A percentile compares a stretch with the other conserved stretches of the same genome.
Conservation (phyloP, 2,113 vertebrate genomes). For the Pedionomus torquatus region DNA sequence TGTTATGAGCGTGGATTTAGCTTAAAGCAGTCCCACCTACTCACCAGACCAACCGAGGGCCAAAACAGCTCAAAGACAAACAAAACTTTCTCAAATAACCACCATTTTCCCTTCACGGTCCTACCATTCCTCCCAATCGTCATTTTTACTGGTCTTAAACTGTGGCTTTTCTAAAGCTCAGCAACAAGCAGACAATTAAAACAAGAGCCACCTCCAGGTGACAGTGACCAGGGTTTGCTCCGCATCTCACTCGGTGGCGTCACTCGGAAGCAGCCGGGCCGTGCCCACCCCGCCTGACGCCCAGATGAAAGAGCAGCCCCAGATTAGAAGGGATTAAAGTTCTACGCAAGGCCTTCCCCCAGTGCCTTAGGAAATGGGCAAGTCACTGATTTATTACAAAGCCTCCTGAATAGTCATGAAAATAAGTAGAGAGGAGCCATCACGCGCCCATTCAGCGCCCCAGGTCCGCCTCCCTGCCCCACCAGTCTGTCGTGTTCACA, state of each 20-base stretch:
- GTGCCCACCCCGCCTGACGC: not conserved
- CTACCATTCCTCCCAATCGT: not conserved
- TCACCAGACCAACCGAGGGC: not conserved
- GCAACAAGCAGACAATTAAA: not conserved
- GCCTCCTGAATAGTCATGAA: not conserved
- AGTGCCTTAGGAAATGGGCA: not conserved
- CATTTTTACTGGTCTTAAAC: not conserved
- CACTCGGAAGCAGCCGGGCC: not conserved
- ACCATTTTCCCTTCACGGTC: not conserved
- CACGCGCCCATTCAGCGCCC: rapidly evolving
- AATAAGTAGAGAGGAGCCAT: not conserved
- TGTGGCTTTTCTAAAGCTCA: not conserved
- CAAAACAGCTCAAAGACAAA: not conserved
- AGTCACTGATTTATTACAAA: not conserved
- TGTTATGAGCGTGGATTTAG: not conserved
- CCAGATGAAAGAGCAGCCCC: not conserved
- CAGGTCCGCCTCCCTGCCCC: not conserved
- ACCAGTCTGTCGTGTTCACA: rapidly evolving
- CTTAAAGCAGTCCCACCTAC: not conserved
- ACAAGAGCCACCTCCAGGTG: rapidly evolving
- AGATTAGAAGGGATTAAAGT: not conserved
- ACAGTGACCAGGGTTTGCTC: not conserved
- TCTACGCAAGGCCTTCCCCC: not conserved
- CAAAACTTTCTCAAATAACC: not conserved
- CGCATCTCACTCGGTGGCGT: rapidly evolving